Conservation (phyloP, 2,113 vertebrate species). For the Mastomys natalensis region DNA sequence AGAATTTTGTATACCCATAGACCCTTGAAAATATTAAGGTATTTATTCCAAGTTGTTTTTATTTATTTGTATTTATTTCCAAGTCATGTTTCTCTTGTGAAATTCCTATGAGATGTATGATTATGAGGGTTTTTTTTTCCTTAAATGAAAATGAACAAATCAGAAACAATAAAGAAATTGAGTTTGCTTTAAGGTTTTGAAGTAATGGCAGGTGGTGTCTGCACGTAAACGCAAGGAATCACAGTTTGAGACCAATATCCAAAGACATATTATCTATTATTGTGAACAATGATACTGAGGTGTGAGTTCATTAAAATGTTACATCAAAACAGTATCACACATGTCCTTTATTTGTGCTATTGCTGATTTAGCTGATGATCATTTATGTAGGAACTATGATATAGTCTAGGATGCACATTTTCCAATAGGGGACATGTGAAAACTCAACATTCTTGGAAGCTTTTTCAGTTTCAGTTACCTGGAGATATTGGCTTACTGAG, state of each 20-base stretch:
- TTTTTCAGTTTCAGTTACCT: background rate
- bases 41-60: too few relatives aligned
- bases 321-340: background rate
- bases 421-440: background rate
- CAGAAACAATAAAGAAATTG: background rate
- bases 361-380: background rate
- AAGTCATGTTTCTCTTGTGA: background rate
- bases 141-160: background rate
- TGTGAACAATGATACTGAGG: background rate
- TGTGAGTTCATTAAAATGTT: background rate
- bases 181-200: background rate
- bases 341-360: background rate
- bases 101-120: background rate
- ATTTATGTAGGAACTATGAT: background rate
- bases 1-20: background rate
- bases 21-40: background rate
- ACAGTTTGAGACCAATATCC: background rate
- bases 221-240: background rate
- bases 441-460: background rate
- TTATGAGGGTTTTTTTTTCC: background rate
- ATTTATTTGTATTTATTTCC: background rate
- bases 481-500: background rate
- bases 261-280: background rate
- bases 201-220: background rate
- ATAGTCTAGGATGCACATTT: background rate